Evolutionary conservation across 2,888 invertebrate genomes (phyloP).

Genomic region (Diaphora mendica): DNA sequence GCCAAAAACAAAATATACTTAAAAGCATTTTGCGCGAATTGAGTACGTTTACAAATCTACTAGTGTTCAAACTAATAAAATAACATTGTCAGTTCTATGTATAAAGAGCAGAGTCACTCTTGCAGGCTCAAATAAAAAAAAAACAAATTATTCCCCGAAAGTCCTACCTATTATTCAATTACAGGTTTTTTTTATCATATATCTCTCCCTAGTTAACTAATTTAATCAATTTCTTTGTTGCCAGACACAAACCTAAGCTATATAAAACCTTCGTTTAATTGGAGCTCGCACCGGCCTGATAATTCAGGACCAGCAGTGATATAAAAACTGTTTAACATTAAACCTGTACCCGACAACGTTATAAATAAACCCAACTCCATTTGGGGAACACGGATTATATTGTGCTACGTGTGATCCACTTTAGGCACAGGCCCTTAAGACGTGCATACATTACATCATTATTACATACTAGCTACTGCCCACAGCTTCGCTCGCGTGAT

Average conservation of each 20-base stretch:
- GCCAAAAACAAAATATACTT: background rate
- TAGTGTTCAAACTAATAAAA: background rate
- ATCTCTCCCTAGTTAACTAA: conserved; percentile 44
- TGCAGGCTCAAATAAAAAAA: no score
- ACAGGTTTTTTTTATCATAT: conserved; percentile 39
- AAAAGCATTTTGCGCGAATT: background rate
- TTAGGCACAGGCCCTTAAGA: background rate
- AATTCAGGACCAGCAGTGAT: conserved; percentile 33
- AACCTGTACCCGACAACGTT: conserved; percentile 21
- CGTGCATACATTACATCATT: background rate
- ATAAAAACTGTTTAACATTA: conserved; percentile 46
- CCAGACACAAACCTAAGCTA: conserved; percentile 36
- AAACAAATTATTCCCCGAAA: no score
- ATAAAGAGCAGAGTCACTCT: background rate
- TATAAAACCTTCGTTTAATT: conserved; percentile 49
- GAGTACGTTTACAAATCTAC: background rate
- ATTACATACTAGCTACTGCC: background rate
- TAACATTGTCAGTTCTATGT: background rate
- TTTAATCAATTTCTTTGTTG: conserved; percentile 48
- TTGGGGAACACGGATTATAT: conserved; percentile 38
- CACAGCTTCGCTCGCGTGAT: no score
- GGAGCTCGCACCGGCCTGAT: conserved; percentile 38
- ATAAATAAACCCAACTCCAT: conserved; percentile 48
- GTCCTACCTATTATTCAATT: conserved; percentile 13
- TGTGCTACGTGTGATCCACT: conserved; percentile 4